Evolutionary conservation across 1,140 invertebrate species (phyloP).

Genomic region (Diabrotica virgifera): DNA sequence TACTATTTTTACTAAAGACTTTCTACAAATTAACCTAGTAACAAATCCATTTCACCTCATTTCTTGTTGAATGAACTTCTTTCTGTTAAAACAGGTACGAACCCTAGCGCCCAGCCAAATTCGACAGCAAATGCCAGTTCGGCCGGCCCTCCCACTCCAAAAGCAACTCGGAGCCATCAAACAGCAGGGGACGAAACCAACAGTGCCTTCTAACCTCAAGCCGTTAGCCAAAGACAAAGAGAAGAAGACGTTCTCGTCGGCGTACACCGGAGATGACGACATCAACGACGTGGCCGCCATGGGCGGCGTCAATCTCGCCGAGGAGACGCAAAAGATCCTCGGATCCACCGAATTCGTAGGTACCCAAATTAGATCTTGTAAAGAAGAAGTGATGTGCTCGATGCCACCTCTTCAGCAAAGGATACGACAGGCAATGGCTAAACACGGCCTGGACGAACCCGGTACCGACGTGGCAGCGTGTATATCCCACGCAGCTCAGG

Average conservation of each 20-base stretch:
- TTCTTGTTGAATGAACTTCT: background rate
- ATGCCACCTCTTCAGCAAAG: conserved; percentile 69
- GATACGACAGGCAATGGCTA: conserved; percentile 70
- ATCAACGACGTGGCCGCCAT: conserved; percentile 99
- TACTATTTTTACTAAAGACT: too few species aligned
- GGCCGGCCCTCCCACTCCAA: conserved; percentile 30
- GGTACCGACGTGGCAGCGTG: conserved; percentile 83
- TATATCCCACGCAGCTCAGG: conserved; percentile 93
- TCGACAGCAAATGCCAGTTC: conserved; percentile 27
- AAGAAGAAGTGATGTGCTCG: conserved; percentile 89
- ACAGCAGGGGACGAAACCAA: conserved; percentile 42
- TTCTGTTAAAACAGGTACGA: conserved; percentile 26
- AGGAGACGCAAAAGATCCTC: conserved; percentile 93
- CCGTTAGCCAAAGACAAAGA: conserved; percentile 61
- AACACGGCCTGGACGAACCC: conserved; percentile 84
- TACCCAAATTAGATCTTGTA: conserved; percentile 92
- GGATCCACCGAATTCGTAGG: conserved; percentile 94
- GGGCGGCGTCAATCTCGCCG: conserved; percentile 97
- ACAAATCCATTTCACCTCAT: too few species aligned
- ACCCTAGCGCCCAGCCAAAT: conserved; percentile 27
- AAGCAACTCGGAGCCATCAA: conserved; percentile 33
- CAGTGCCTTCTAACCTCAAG: conserved; percentile 44
- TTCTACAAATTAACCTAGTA: too few species aligned
- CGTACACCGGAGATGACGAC: conserved; percentile 77
- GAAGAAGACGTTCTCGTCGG: conserved; percentile 58